Base-by-base conservation (phyloP, 2,797 vertebrate species). In the Crypturellus tataupa region DNA sequence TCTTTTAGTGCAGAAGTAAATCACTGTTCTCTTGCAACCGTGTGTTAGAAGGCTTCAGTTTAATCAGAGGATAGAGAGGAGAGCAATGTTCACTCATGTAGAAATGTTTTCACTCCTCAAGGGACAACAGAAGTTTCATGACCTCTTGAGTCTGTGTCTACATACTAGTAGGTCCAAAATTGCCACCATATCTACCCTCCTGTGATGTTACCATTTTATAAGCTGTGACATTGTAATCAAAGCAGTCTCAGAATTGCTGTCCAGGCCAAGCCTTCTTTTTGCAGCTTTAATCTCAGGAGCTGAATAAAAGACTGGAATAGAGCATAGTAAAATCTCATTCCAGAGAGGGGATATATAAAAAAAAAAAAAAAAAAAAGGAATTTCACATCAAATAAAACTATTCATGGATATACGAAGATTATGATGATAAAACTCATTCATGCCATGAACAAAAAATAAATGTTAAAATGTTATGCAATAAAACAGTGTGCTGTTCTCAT, bases 71-170 rank as follows among this genome's bases (percentile, higher is more conserved):
- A 56, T 3, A 1, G 31, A 42, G 51, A 9, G 23, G 51, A 81
- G 0, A 84, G 44, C 14, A 78, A n/a, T 6, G 20, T 35, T 20
- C n/a, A 46, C 12, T 69, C 55, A 37, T 87, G 65, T 12, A 6
- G 31, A 81, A 87, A 88, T n/a, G 33, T 29, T 84, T 92, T 87
- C 39, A 35, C 8, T 35, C 62, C 37, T 42, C 31, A n/a, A 8
- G 68, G 69, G 91, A 65, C 47, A 93, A 63, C 6, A 90, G 44
- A 17, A 75, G 44, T 40, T 83, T 95, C 93, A 37, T 62, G 40
- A 80, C 77, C 42, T 56, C 67, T 63, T 7, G 0, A 53, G 24
- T 64, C 46, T 69, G 46, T n/a, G 46, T 51, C 78, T 58, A 81
- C 53, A 29, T 67, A 62, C 18, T 60, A n/a, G 29, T n/a, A 80